These are phyloP conservation scores for Falco naumanni DNA, from an alignment of 2,797 vertebrate genomes.

Conservation along the genomic window DNA sequence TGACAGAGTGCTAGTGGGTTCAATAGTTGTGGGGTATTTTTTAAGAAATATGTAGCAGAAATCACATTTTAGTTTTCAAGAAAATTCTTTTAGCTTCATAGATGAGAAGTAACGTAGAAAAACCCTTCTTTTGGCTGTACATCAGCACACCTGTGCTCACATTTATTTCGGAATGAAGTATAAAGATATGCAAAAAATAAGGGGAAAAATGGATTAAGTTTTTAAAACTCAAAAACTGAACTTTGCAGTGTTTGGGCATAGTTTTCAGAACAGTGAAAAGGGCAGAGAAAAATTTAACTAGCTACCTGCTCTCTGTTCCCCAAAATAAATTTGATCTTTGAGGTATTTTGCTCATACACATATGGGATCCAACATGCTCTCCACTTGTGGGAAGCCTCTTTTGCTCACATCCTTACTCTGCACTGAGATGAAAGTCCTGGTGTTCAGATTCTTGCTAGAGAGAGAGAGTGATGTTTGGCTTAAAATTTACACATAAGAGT, in stretches of 20 bases:
- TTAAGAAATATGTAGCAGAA: not conserved
- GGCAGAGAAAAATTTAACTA: not conserved
- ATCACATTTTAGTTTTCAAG: not conserved
- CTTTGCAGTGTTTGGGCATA: not conserved
- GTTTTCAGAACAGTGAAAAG: not conserved
- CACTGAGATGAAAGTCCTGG: not conserved
- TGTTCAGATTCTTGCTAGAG: not conserved
- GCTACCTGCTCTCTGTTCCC: not conserved
- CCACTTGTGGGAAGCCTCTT: not conserved
- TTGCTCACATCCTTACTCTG: fast-evolving
- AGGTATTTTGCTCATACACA: not conserved
- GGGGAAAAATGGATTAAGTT: not conserved
- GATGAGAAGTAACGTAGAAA: not conserved
- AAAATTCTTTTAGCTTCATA: not conserved
- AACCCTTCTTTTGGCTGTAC: not conserved
- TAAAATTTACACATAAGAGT: not conserved
- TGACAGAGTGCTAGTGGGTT: not conserved
- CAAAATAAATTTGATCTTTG: not conserved
- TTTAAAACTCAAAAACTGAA: not conserved
- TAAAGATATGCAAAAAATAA: not conserved
- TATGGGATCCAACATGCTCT: not conserved
- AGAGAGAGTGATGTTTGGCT: not conserved
- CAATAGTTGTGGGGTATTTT: not conserved
- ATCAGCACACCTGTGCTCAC: not conserved
- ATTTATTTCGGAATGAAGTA: not conserved